Evolutionary conservation across 2,888 invertebrate species (phyloP).

Genomic region (Cephalotes varians): DNA sequence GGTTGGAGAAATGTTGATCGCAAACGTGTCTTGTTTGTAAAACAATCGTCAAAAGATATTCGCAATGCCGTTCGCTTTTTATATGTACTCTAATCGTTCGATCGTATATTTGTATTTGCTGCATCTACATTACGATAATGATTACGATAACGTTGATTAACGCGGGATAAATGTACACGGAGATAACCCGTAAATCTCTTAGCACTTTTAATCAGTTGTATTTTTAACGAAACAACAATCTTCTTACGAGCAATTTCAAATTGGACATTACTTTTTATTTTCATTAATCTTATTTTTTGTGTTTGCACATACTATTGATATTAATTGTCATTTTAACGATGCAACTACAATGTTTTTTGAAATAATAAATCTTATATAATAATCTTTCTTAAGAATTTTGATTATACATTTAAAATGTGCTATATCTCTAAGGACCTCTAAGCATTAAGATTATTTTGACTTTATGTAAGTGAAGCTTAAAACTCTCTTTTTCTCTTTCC

Average conservation of each 20-base stretch:
- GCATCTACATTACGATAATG: background rate
- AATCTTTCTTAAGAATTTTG: background rate
- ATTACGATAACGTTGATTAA: background rate
- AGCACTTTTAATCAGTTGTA: background rate
- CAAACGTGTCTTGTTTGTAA: background rate
- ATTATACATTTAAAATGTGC: background rate
- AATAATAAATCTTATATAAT: background rate
- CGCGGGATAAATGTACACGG: too few species aligned
- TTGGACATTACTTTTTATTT: background rate
- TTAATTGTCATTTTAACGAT: background rate
- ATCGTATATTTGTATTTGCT: background rate
- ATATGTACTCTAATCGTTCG: background rate
- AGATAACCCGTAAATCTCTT: background rate
- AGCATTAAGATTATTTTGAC: too few species aligned
- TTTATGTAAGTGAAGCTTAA: too few species aligned
- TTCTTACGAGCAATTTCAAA: background rate
- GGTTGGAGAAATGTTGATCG: conserved; percentile 10
- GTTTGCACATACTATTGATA: background rate
- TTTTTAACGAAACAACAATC: background rate
- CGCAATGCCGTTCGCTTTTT: background rate
- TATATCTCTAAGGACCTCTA: too few species aligned
- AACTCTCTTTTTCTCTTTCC: too few species aligned
- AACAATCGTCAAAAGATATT: background rate
- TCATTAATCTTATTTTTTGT: background rate
- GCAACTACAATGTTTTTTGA: background rate